These are phyloP conservation scores for Sceloporus undulatus DNA, from an alignment of 2,113 vertebrate genomes.

Conservation along the genomic window DNA sequence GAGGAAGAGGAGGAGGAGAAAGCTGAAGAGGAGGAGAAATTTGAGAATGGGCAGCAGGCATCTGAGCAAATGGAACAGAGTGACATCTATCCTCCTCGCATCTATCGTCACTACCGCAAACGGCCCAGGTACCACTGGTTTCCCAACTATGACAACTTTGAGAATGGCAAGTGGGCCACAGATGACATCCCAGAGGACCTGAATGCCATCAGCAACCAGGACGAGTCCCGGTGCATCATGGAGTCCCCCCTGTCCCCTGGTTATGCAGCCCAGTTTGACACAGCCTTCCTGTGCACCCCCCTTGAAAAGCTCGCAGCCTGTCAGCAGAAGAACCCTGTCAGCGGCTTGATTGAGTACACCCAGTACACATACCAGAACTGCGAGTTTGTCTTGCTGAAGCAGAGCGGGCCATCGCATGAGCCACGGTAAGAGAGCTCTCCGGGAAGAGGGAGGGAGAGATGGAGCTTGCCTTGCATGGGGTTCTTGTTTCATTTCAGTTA, in stretches of 20 bases:
- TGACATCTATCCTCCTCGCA: accelerated
- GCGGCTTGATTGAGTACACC: constrained; percentile 94
- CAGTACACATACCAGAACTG: constrained; percentile 91
- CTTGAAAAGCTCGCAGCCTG: constrained; percentile 89
- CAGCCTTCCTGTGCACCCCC: constrained; percentile 67
- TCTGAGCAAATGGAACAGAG: background rate
- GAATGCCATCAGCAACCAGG: constrained; percentile 81
- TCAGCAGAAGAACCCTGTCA: constrained; percentile 93
- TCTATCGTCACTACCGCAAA: background rate
- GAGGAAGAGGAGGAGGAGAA: background rate
- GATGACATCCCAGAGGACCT: constrained; percentile 93
- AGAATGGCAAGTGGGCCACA: constrained; percentile 84
- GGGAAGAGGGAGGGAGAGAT: accelerated
- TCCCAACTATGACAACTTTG: constrained; percentile 68
- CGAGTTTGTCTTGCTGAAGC: constrained; percentile 90
- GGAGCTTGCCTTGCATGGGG: background rate
- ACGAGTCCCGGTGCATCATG: constrained; percentile 65
- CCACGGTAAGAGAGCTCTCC: constrained; percentile 83
- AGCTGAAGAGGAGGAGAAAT: background rate
- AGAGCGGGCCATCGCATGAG: constrained; percentile 93
- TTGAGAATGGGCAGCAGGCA: constrained; percentile 53
- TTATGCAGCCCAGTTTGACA: constrained; percentile 49
- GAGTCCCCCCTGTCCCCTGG: constrained; percentile 71
- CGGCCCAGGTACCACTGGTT: constrained; percentile 24
- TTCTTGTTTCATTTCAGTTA: no score